phyloP scores from a whole-genome alignment of 2,888 invertebrate genomes.

The Gryllus longicercus region DNA sequence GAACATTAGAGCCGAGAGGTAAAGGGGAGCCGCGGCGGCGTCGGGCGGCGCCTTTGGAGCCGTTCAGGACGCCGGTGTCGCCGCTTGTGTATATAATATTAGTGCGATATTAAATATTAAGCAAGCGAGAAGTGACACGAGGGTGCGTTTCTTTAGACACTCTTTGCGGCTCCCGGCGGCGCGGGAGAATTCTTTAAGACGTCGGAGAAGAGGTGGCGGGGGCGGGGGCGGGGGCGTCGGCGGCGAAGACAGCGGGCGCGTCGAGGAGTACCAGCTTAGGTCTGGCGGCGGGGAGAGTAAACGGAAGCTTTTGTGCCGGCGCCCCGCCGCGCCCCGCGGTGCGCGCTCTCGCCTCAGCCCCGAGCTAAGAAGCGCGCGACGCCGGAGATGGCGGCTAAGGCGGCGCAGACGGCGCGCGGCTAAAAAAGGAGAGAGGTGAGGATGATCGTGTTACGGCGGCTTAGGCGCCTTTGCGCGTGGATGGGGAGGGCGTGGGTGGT shows the following conservation, averaged over 20 bases:
- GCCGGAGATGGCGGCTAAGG: background rate
- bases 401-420: background rate
- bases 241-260: background rate
- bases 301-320: background rate
- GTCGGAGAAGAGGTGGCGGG: background rate
- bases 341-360: background rate
- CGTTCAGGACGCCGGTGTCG: background rate
- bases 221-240: background rate
- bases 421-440: background rate
- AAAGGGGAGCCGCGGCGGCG: background rate
- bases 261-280: background rate
- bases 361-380: background rate
- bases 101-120: slow-evolving; percentile 31
- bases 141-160: slow-evolving; percentile 20
- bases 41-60: background rate
- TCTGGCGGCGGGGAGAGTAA: background rate
- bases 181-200: background rate
- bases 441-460: background rate
- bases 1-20: slow-evolving; percentile 17
- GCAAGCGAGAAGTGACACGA: slow-evolving; percentile 25
- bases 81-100: slow-evolving; percentile 17
- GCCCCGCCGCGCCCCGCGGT: background rate
- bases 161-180: background rate
- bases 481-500: background rate
- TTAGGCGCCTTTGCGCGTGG: background rate